Evolutionary conservation across 2,888 invertebrate genomes (phyloP), one percentile per base, ranked within the genome.

Genomic region (Tipula confusa): DNA sequence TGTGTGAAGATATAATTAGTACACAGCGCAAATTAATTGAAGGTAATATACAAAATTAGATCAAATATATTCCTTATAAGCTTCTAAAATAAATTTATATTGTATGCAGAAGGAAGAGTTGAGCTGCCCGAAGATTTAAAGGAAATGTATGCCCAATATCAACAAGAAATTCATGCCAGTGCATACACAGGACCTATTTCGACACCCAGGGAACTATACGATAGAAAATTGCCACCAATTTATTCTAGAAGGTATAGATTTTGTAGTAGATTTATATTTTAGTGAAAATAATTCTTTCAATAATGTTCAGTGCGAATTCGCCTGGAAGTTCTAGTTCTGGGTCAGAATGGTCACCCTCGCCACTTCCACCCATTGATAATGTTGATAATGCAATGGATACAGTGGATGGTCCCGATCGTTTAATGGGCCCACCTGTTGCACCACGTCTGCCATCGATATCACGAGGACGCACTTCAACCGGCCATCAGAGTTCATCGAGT

Each of bases 1-100:
- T 98, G 33, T 95, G 96, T 85, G 97, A 98, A 88, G 96, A 97
- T 88, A 97, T 98, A 85, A 97, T 98, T 84, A 95, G 95, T 1
- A 91, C 96, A 64, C 98, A 98, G 89, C 91, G 97, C 80, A 92
- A 95, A 83, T 91, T 97, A 43, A 94, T 98, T 86, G 95, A 97
- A 91, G 83, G 83, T 24, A 43, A 95, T 95, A n/a, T 6, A n/a
- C n/a, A n/a, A n/a, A n/a, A n/a, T n/a, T n/a, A n/a, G n/a, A n/a
- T n/a, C n/a, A n/a, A n/a, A n/a, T 29, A 79, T 28, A 13, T 28
- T n/a, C n/a, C n/a, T 28, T 79, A 29, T 28, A 79, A 3, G 28
- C 13, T 79, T 80, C 15, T 64, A 64, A 29, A 64, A 38, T 13
- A n/a, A 31, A 31, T 43, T 15, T 38, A 15, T 81, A 93, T 13